Evolutionary conservation across 2,888 invertebrate genomes (phyloP).

Genomic region (Melipona bicolor): DNA sequence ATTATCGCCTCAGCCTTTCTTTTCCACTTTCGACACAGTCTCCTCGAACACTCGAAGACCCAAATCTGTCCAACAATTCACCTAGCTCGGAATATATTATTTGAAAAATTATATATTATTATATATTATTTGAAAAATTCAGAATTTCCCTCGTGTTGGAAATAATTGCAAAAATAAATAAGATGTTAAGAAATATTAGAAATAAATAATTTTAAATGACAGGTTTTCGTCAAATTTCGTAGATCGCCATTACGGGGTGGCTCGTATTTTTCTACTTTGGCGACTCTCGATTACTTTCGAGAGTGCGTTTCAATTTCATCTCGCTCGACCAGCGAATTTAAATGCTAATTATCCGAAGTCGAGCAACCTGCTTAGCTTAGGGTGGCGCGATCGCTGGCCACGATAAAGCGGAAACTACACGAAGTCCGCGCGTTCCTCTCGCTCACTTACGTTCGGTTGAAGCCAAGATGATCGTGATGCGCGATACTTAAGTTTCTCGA

Average conservation of each 20-base stretch:
- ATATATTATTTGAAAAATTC: too few relatives aligned
- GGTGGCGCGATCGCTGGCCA: constrained; percentile 64
- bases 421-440: constrained; percentile 69
- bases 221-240: too few relatives aligned
- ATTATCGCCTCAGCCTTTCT: background rate
- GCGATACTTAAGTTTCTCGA: constrained; percentile 58
- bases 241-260: background rate
- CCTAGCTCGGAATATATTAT: too few relatives aligned
- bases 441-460: constrained; percentile 48
- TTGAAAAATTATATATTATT: too few relatives aligned
- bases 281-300: background rate
- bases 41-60: background rate
- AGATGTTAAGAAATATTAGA: too few relatives aligned
- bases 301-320: background rate
- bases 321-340: constrained; percentile 58
- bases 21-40: background rate
- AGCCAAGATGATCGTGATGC: constrained; percentile 56
- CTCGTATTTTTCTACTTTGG: background rate
- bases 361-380: constrained; percentile 48
- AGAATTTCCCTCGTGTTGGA: too few relatives aligned
- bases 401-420: constrained; percentile 71
- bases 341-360: constrained; percentile 65
- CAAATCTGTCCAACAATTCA: too few relatives aligned
- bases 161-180: too few relatives aligned
- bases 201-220: too few relatives aligned